Conservation (phyloP, 2,888 invertebrate genomes). For the Euplexia lucipara region DNA sequence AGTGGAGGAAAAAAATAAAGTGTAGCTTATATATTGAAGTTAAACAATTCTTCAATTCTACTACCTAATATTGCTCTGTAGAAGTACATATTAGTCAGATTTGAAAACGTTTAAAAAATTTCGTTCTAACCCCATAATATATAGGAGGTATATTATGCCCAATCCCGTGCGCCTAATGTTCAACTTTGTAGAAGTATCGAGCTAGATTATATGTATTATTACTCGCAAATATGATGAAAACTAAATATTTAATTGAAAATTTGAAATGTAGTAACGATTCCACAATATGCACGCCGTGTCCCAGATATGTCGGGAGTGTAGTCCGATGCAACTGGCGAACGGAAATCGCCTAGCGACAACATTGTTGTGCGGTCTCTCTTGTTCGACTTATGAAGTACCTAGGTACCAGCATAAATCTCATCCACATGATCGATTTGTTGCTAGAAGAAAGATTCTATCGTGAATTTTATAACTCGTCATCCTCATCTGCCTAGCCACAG, state of each 20-base stretch:
- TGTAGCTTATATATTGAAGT: too few relatives aligned
- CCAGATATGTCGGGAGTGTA: conserved; percentile 85
- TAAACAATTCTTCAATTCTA: too few relatives aligned
- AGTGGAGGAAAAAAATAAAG: too few relatives aligned
- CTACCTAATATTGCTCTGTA: not conserved
- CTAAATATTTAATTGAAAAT: conserved; percentile 42
- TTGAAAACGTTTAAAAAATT: not conserved
- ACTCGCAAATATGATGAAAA: conserved; percentile 12
- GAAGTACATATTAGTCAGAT: not conserved
- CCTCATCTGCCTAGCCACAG: too few relatives aligned
- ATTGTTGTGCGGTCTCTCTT: conserved; percentile 84
- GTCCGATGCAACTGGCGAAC: conserved; percentile 80
- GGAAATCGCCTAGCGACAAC: conserved; percentile 89
- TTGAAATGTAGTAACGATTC: conserved; percentile 61
- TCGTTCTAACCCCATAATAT: not conserved
- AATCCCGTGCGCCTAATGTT: not conserved
- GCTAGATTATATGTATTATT: not conserved
- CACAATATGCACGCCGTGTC: conserved; percentile 77
- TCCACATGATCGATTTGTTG: conserved; percentile 40
- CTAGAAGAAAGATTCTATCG: conserved; percentile 14
- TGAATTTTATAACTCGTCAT: not conserved
- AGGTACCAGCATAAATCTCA: conserved; percentile 45
- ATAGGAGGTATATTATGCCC: not conserved
- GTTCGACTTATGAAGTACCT: conserved; percentile 68
- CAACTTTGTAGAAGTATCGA: conserved; percentile 9